These are phyloP conservation scores for Trachelus stipa DNA, from an alignment of 2,888 invertebrate genomes.

Conservation along the genomic window DNA sequence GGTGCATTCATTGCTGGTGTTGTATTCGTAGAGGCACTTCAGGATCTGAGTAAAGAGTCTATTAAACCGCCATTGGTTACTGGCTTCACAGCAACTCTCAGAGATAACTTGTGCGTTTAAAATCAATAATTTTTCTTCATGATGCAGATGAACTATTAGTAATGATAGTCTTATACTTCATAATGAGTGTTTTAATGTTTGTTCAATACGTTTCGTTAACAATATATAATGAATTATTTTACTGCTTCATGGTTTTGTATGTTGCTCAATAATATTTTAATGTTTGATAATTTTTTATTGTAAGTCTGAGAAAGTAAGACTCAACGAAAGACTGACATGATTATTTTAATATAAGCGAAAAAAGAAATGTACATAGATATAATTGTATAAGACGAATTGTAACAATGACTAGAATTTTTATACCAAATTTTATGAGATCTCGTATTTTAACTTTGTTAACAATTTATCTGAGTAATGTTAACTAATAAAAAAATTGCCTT, in stretches of 20 bases:
- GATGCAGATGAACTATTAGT: too few species aligned
- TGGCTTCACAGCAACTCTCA: conserved; percentile 48
- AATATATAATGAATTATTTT: not conserved
- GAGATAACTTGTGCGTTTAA: conserved; percentile 49
- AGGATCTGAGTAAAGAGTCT: conserved; percentile 43
- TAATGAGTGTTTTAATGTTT: not conserved
- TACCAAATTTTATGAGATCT: conserved; percentile 4
- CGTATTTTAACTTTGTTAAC: not conserved
- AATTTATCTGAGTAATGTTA: not conserved
- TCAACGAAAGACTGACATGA: not conserved
- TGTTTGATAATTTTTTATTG: not conserved
- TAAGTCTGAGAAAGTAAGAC: not conserved
- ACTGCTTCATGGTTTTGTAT: not conserved
- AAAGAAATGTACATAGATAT: not conserved
- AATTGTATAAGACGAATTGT: not conserved
- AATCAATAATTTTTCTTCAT: not conserved
- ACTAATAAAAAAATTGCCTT: not conserved
- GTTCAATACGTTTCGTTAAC: not conserved
- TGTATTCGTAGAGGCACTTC: conserved; percentile 62
- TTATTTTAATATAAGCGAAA: not conserved
- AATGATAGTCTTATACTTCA: not conserved
- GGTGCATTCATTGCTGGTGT: conserved; percentile 67
- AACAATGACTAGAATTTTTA: not conserved
- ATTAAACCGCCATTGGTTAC: conserved; percentile 38
- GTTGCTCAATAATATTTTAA: not conserved